These are phyloP conservation scores for Scaptodrosophila latifasciaeformis DNA, from an alignment of 2,888 invertebrate genomes.

Conservation along the genomic window DNA sequence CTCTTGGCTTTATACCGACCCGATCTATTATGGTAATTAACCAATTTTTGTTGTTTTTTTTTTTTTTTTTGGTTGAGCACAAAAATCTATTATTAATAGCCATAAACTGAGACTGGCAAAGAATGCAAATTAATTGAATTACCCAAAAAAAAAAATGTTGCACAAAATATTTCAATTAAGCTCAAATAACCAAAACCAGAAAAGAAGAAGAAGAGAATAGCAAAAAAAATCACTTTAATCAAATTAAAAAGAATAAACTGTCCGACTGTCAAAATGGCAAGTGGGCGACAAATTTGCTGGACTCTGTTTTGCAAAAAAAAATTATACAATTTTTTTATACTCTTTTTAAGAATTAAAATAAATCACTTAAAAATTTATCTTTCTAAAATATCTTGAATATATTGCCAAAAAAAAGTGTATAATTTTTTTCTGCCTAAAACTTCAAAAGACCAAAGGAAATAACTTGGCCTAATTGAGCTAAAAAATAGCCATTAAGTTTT, in stretches of 20 bases:
- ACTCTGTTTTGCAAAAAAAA: neutral
- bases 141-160: neutral
- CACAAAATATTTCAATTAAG: neutral
- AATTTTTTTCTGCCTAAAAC: too few relatives aligned
- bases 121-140: conserved; percentile 1
- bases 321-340: too few relatives aligned
- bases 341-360: conserved; percentile 5
- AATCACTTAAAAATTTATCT: neutral
- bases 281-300: neutral
- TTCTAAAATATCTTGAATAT: too few relatives aligned
- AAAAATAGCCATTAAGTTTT: conserved; percentile 23
- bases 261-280: neutral
- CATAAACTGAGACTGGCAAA: neutral
- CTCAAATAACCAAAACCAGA: neutral
- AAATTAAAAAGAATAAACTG: neutral
- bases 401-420: too few relatives aligned
- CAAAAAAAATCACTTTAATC: neutral
- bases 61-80: too few relatives aligned
- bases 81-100: neutral
- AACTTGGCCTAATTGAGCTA: conserved; percentile 7
- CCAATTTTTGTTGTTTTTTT: too few relatives aligned
- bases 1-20: too few relatives aligned
- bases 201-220: too few relatives aligned
- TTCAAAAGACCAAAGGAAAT: too few relatives aligned
- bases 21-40: too few relatives aligned